Evolutionary conservation across 2,797 vertebrate genomes (phyloP).

Genomic region (Manis crassicaudata): DNA sequence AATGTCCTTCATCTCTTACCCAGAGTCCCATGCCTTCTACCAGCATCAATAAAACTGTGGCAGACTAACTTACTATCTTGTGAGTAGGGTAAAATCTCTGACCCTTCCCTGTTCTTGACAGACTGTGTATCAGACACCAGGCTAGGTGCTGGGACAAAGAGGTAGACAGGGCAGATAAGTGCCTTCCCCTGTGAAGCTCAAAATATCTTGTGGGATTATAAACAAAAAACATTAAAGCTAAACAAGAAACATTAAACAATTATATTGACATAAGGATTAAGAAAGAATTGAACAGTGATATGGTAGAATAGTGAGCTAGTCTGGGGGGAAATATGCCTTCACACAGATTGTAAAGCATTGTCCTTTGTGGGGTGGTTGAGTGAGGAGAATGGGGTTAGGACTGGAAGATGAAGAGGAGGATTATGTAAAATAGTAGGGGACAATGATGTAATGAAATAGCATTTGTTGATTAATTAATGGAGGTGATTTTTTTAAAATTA

Average conservation of each 20-base stretch:
- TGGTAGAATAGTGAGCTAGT: background rate
- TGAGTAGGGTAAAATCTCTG: background rate
- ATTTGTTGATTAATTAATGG: background rate
- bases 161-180: background rate
- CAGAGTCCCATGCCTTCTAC: background rate
- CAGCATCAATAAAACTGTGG: background rate
- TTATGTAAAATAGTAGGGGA: background rate
- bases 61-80: background rate
- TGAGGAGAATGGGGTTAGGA: background rate
- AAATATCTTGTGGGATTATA: background rate
- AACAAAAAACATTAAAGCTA: background rate
- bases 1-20: background rate
- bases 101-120: background rate
- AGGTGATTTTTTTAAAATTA: background rate
- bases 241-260: background rate
- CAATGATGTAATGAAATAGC: background rate
- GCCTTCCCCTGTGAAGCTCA: background rate
- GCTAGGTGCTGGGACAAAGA: background rate
- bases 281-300: background rate
- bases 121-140: background rate
- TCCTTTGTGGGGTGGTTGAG: background rate
- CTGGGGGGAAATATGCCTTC: background rate
- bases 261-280: background rate
- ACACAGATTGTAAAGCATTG: background rate
- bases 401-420: background rate